A percentile compares a stretch with the other conserved stretches of the same genome.
These are phyloP conservation scores for Polydrusus pterygomalis DNA, from an alignment of 2,888 invertebrate species.

Conservation along the genomic window DNA sequence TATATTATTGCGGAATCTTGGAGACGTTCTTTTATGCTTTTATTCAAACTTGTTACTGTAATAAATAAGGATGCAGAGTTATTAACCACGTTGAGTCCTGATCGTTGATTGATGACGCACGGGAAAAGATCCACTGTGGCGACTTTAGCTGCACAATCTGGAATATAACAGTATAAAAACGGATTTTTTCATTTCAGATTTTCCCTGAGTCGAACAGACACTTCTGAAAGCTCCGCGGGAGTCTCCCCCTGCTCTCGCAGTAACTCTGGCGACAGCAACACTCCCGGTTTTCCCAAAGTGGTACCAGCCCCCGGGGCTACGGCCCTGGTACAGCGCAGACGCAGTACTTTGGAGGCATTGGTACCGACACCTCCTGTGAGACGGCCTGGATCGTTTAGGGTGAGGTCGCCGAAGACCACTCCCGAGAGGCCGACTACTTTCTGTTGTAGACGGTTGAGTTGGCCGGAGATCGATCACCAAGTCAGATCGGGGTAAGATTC, in stretches of 20 bases:
- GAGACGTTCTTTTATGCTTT: too few relatives aligned
- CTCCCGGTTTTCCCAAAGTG: slow-evolving; percentile 82
- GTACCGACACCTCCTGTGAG: slow-evolving; percentile 68
- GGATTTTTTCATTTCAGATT: slow-evolving; percentile 67
- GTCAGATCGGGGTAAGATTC: slow-evolving; percentile 86
- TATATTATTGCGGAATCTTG: too few relatives aligned
- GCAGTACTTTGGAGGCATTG: slow-evolving; percentile 78
- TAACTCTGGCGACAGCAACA: slow-evolving; percentile 70
- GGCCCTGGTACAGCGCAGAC: slow-evolving; percentile 73
- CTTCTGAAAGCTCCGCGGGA: slow-evolving; percentile 65
- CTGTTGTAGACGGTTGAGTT: slow-evolving; percentile 85
- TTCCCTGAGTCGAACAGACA: slow-evolving; percentile 69
- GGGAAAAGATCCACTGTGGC: too few relatives aligned
- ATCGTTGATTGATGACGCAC: too few relatives aligned
- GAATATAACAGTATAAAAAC: too few relatives aligned
- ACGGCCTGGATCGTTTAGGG: slow-evolving; percentile 74
- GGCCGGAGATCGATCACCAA: slow-evolving; percentile 90
- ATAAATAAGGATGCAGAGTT: too few relatives aligned
- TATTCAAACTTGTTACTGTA: too few relatives aligned
- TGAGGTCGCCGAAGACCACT: slow-evolving; percentile 73
- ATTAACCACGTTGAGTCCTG: too few relatives aligned
- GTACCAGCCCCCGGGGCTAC: slow-evolving; percentile 81
- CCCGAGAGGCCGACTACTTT: slow-evolving; percentile 81
- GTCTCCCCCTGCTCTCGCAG: slow-evolving; percentile 67
- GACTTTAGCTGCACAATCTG: too few relatives aligned